Evolutionary conservation across 1,140 invertebrate species (phyloP), one percentile per base, ranked within the genome.

Genomic region (Nautilus pompilius): DNA sequence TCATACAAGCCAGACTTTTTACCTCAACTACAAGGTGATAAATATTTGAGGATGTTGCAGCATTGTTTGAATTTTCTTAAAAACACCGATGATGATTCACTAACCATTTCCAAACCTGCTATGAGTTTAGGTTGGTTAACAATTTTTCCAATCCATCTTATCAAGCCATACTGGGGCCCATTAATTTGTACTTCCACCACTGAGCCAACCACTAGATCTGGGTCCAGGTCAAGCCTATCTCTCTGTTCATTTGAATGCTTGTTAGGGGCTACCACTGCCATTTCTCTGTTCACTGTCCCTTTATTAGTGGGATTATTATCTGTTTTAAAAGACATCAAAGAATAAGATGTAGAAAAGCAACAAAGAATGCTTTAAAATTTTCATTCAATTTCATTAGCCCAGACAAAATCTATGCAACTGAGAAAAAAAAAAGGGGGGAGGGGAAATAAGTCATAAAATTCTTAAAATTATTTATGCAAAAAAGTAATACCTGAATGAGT

Each of bases 91-190:
- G 17, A 10, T 8, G 30, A 30, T n/a, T 8, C n/a, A 54, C 72
- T 81, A 78, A 89, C 89, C 85, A 90, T 85, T 84, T 89, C 88
- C 68, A 89, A 83, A 55, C 88, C 88, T 75, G 90, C 90, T 78
- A 87, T 88, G 68, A 84, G 80, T 80, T 86, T 78, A 60, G 77
- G 76, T 61, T 82, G 78, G 29, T 81, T 80, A 10, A 80, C 71
- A 0, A 85, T 71, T 53, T 84, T 83, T 5, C 93, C 93, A 76
- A 95, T 91, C 93, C 93, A 96, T 77, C 89, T 87, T 64, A 96
- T 90, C 10, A 96, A 89, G 54, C 93, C 93, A 73, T 81, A 85
- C 55, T 79, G 68, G 5, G 82, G 80, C 4, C 66, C 77, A n/a
- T 79, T 76, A 33, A 76, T 68, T 24, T 22, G 24, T 6, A 85